phyloP scores from a whole-genome alignment of 1,140 invertebrate genomes.

The Papilio machaon region DNA sequence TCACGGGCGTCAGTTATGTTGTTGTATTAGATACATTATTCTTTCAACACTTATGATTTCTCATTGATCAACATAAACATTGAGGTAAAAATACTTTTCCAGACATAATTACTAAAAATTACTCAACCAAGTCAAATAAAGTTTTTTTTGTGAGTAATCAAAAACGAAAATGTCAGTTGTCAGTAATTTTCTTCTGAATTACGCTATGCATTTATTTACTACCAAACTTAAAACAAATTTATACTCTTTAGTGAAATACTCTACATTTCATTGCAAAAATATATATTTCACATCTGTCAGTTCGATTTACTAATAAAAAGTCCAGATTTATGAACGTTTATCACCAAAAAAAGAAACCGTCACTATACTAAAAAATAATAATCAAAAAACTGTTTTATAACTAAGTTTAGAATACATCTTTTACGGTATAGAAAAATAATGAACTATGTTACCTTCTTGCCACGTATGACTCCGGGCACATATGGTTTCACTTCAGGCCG shows the following conservation, averaged over 20 bases:
- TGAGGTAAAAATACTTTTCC: background rate
- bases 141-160: background rate
- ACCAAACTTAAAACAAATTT: background rate
- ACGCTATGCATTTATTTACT: background rate
- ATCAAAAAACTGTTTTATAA: too few relatives aligned
- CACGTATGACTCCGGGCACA: conserved; percentile 93
- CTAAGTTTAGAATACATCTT: too few relatives aligned
- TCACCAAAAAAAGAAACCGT: too few relatives aligned
- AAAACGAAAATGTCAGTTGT: background rate
- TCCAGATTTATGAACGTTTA: too few relatives aligned
- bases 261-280: background rate
- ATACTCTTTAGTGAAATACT: too few relatives aligned
- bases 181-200: background rate
- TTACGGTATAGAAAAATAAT: background rate
- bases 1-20: too few relatives aligned
- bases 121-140: background rate
- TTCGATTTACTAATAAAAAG: background rate
- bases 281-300: background rate
- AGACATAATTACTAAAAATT: background rate
- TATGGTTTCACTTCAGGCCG: conserved; percentile 97
- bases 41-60: background rate
- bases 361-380: too few relatives aligned
- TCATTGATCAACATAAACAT: background rate
- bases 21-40: background rate
- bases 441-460: conserved; percentile 88